Evolutionary conservation across 2,797 vertebrate species (phyloP), one percentile per base, ranked within the genome.

Genomic region (Premnoplex brunnescens): DNA sequence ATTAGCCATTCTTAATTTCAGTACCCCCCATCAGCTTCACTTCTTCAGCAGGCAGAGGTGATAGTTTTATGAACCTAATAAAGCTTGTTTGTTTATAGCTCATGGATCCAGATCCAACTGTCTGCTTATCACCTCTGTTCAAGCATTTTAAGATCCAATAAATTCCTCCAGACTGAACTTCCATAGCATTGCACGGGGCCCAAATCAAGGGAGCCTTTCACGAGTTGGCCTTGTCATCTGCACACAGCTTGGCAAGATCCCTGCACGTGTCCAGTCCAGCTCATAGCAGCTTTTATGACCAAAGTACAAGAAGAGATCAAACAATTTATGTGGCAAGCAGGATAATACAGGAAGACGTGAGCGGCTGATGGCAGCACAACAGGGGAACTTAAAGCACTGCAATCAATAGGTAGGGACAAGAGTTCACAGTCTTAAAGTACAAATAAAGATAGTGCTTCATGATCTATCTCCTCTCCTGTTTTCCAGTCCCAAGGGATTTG

Each of bases 221-320:
- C 34, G 76, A 58, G 6, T 43, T 64, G 6, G 85, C 55, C 74
- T 63, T 83, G 82, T 80, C 90, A 59, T n/a, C 54, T 26, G 7
- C 80, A 85, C 46, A 26, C 37, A 62, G 79, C 34, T 86, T 74
- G 67, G 67, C 76, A 69, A 89, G 77, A 92, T 91, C 63, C 68
- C 39, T 48, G 73, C 66, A 79, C 37, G 0, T 23, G 62, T 74
- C 86, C 83, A 39, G 80, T 60, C 80, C 91, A 63, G 66, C 58
- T 89, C 76, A 43, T 9, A 46, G 76, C 2, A 54, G 58, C 87
- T 93, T 91, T 85, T 83, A 88, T 46, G 36, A 85, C 68, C 92
- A 71, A 93, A 88, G 67, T 39, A 88, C 69, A 95, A 84, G 78
- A 87, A 71, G 64, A 90, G 76, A 95, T 94, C 85, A 94, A 96